Evolutionary conservation across 2,797 vertebrate genomes (phyloP), one percentile per base, ranked within the genome.

Genomic region (Myoxocephalus aenaeus): DNA sequence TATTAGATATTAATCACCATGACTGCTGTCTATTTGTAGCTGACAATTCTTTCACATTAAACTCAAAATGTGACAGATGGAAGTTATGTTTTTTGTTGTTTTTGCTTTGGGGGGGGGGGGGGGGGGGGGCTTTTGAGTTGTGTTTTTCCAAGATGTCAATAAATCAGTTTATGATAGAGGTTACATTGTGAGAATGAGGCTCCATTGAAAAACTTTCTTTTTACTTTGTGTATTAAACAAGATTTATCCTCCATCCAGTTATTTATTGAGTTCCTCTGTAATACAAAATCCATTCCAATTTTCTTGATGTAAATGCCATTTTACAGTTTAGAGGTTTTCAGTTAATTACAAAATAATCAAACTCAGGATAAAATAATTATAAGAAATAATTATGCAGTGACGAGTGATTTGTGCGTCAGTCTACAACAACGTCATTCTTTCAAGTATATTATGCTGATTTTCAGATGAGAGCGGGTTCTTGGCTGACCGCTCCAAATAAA

Each of bases 41-140:
- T 85, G 79, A 88, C 82, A 77, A 77, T 92, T 87, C n/a, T 75
- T 27, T 90, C 85, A 68, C 72, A 61, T 86, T 89, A 75, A 70
- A 77, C 56, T 82, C 44, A 65, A 29, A 67, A 18, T 27, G n/a
- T 79, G 25, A 15, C 12, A 44, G n/a, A 20, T 56, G 67, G 75
- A 53, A 57, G 5, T 3, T 56, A n/a, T n/a, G n/a, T 48, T 18
- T 3, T 72, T 56, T 34, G 4, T n/a, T n/a, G n/a, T n/a, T n/a
- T n/a, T n/a, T n/a, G n/a, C n/a, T n/a, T n/a, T n/a, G n/a, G n/a
- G n/a, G n/a, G n/a, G n/a, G n/a, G n/a, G n/a, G n/a, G n/a, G n/a
- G n/a, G n/a, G n/a, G n/a, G 32, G 32, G 32, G 6, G 6, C 13
- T 50, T 71, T 5, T 44, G 3, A 61, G 12, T 44, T 17, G 3